Evolutionary conservation across 2,113 vertebrate genomes (phyloP).

Genomic region (Pongo pygmaeus): DNA sequence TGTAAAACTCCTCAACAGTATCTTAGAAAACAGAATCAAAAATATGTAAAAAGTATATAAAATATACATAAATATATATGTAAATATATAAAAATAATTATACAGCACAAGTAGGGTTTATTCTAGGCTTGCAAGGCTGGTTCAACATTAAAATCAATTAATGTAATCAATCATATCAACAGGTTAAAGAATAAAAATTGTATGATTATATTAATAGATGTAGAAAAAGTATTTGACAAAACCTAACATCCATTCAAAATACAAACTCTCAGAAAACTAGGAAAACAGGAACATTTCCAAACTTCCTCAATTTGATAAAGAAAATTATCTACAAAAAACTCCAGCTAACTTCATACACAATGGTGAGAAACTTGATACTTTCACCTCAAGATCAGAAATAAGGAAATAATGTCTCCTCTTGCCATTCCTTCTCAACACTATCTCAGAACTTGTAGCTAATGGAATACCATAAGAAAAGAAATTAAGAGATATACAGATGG

Average conservation of each 20-base stretch:
- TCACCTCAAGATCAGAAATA: background rate
- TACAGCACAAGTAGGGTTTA: background rate
- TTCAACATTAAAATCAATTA: background rate
- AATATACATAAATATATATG: too few relatives aligned
- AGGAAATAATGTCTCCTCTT: background rate
- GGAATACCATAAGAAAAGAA: background rate
- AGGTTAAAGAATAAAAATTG: background rate
- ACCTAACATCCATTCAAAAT: background rate
- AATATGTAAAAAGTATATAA: background rate
- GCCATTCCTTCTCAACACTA: background rate
- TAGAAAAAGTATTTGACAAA: background rate
- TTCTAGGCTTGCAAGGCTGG: background rate
- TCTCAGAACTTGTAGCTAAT: background rate
- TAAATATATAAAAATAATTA: background rate
- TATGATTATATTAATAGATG: background rate
- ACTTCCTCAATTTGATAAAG: background rate
- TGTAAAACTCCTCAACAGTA: background rate
- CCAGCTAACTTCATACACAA: background rate
- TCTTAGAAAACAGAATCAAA: background rate
- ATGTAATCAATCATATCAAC: background rate
- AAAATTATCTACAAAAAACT: background rate
- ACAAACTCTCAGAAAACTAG: background rate
- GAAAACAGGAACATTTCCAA: background rate
- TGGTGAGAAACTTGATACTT: background rate
- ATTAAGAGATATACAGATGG: background rate